These are phyloP conservation scores for Rhagophthalmus giganteus DNA, from an alignment of 2,888 invertebrate species.

Conservation along the genomic window DNA sequence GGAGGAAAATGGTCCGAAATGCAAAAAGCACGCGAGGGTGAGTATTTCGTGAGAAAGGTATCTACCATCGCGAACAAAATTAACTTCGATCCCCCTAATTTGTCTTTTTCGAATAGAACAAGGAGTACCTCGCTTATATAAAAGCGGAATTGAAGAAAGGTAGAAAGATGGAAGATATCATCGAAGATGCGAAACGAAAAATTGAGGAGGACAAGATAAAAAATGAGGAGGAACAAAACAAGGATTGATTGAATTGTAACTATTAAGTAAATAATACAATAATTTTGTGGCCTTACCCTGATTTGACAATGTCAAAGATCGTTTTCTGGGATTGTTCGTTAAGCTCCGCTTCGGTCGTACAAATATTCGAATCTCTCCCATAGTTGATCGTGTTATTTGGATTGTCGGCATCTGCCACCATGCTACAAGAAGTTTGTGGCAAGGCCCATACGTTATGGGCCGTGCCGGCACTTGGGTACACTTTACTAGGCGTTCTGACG, in stretches of 20 bases:
- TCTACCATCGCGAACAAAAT: not conserved
- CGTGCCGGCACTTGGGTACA: constrained; percentile 85
- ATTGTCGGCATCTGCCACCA: constrained; percentile 71
- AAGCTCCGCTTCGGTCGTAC: constrained; percentile 53
- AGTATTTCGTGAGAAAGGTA: constrained; percentile 35
- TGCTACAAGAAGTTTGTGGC: constrained; percentile 78
- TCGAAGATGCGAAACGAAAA: constrained; percentile 10
- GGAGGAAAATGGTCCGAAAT: constrained; percentile 26
- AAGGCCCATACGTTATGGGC: constrained; percentile 89
- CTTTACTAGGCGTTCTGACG: constrained; percentile 57
- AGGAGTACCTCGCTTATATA: constrained; percentile 10
- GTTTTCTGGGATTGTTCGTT: constrained; percentile 63
- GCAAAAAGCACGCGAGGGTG: constrained; percentile 30
- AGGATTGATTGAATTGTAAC: not conserved
- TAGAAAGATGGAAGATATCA: constrained; percentile 13
- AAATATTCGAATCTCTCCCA: constrained; percentile 57
- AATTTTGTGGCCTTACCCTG: constrained; percentile 63
- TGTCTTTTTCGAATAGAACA: constrained; percentile 8
- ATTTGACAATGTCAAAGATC: constrained; percentile 83
- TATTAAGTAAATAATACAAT: not conserved
- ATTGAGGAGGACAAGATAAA: not conserved
- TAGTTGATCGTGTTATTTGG: constrained; percentile 54
- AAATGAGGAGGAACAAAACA: not conserved
- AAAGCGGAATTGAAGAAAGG: constrained; percentile 17
- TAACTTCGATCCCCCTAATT: not conserved